Base-by-base conservation (phyloP, 1,140 invertebrate genomes). In the Rhyzopertha dominica region DNA sequence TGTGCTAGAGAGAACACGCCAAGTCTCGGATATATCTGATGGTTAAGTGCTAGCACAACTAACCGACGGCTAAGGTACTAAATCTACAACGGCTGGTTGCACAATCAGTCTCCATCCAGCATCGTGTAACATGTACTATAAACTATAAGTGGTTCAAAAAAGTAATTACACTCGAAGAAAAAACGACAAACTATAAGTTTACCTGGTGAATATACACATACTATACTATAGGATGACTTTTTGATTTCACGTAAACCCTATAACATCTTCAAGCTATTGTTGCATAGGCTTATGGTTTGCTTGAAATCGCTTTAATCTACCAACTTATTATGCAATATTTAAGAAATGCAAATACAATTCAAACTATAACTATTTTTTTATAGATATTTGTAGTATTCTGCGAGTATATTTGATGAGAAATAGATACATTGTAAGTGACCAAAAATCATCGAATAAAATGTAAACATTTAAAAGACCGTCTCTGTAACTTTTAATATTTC, bases 81-180 rank as follows among this genome's bases (percentile, higher is more conserved):
- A 62, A 55, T 58, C 46, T 58, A 65, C 53, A 61, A 56, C 56
- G 51, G 63, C 61, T 65, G 63, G 59, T 62, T 62, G 55, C 55
- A 62, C 59, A 54, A 48, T 65, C 61, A 63, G 61, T 63, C 63
- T 65, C 61, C 56, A 54, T 63, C 59, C 59, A 62, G 62, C 56
- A 59, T 46, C 49, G 51, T 61, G 40, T 51, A 61, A 64, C 55
- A 61, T 59, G 54, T 57, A 56, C 49, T 62, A 52, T 58, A 54
- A 63, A 62, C 59, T 59, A 62, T 58, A 51, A 53, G 48, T 53
- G 49, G 36, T 45, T 53, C 26, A 43, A 52, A 48, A 48, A 47
- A 54, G 40, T 53, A 51, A 45, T 49, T 52, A 49, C 49, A 52
- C 41, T 47, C 45, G 52, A 49, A 44, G 32, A 49, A 44, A 49